Evolutionary conservation across 2,888 invertebrate genomes (phyloP), one percentile per base, ranked within the genome.

Genomic region (Nephrotoma flavescens): DNA sequence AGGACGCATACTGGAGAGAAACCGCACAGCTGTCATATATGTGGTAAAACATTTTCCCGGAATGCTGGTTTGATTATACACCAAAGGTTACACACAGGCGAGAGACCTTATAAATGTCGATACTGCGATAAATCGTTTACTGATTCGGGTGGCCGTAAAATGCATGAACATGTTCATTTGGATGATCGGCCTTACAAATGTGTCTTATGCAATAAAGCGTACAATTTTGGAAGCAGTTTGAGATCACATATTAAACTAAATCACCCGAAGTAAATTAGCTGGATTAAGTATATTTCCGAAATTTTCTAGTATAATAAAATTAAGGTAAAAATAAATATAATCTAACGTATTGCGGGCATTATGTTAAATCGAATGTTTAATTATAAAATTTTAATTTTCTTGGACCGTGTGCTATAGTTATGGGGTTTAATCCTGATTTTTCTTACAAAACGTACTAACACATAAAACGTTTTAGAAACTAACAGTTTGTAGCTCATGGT

Each of bases 1-100:
- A n/a, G 85, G 7, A 85, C 44, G 44, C 85, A 85, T 19, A 85
- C 85, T 44, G 85, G 85, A 11, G 85, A 85, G 19, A 85, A 85
- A 19, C 85, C 85, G 19, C 44, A 44, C 19, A 85, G 44, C 19
- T 85, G 85, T 85, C 19, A 85, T 45, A 44, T 85, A 1, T 85
- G 85, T 45, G 85, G 44, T 31, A 85, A 85, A 45, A 42, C 42
- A 45, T 85, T 85, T 44, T 44, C 19, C 2, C 42, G 19, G 2
- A 44, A 19, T 19, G 42, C 42, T 44, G 44, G 42, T 44, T 85
- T 85, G 44, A 85, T 19, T 9, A 44, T 85, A 6, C 85, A 85
- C 11, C 42, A 42, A n/a, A n/a, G 85, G 4, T 7, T 85, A 12
- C 85, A 85, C 19, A 85, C 85, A 19, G 85, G 85, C 6, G 85